These are phyloP conservation scores for Campylomormyrus numenius DNA, from an alignment of 2,113 vertebrate genomes.

Conservation along the genomic window DNA sequence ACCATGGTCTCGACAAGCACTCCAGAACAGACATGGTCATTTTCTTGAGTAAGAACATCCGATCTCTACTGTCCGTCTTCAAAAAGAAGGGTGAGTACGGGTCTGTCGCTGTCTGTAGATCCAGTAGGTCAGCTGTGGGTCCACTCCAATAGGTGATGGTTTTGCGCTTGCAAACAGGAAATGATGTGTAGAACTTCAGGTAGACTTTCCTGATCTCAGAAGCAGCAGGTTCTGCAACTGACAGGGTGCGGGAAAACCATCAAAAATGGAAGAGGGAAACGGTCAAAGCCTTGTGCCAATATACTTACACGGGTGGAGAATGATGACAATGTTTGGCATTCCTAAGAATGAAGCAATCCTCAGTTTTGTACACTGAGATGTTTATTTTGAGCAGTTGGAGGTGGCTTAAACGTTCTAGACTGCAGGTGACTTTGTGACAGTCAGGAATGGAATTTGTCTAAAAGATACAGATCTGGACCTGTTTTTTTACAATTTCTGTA, in stretches of 20 bases:
- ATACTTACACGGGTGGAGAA: neutral
- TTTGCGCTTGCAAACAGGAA: neutral
- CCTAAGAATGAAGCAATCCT: neutral
- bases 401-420: neutral
- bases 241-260: neutral
- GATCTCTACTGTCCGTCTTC: slow-evolving; percentile 75
- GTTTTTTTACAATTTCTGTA: neutral
- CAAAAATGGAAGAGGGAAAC: neutral
- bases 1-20: slow-evolving; percentile 19
- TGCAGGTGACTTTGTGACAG: neutral
- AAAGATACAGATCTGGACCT: neutral
- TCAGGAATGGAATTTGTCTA: neutral
- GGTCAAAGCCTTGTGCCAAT: neutral
- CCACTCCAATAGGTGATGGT: too few relatives aligned
- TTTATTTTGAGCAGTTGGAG: neutral
- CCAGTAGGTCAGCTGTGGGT: neutral
- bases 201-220: neutral
- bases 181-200: neutral
- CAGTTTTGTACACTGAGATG: neutral
- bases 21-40: slow-evolving; percentile 73
- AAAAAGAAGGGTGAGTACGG: slow-evolving; percentile 84
- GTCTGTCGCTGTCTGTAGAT: neutral
- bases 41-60: slow-evolving; percentile 75
- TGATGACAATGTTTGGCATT: neutral
- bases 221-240: neutral